Conservation (phyloP, 1,140 invertebrate species). For the Cepaea nemoralis region DNA sequence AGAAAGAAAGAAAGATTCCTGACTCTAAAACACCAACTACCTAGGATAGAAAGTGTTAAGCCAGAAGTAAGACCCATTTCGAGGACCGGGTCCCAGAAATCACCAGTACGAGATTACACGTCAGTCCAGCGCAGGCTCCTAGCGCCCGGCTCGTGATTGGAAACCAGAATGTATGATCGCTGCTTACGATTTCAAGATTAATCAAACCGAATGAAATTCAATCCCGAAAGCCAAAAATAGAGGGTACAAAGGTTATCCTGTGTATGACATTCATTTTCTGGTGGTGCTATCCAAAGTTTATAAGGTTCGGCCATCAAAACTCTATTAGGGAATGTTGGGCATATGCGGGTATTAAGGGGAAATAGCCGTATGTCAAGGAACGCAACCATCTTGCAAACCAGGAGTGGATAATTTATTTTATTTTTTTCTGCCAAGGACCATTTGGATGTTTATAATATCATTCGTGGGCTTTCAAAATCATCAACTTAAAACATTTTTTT, state of each 20-base stretch:
- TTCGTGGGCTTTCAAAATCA: no score
- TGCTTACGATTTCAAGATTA: not conserved
- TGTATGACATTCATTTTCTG: not conserved
- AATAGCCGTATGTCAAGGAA: no score
- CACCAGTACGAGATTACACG: not conserved
- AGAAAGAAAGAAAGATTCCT: no score
- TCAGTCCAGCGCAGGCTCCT: not conserved
- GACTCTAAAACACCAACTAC: no score
- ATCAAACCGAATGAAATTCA: slow-evolving; percentile 15
- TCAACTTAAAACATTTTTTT: no score
- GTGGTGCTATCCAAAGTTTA: not conserved
- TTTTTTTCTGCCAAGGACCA: no score
- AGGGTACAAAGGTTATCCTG: not conserved
- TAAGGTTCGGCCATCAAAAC: not conserved
- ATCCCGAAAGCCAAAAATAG: not conserved
- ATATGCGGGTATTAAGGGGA: not conserved
- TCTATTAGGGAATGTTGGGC: not conserved
- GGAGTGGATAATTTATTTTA: no score
- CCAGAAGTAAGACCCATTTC: not conserved
- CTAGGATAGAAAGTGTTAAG: no score
- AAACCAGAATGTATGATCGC: not conserved
- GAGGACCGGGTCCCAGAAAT: not conserved
- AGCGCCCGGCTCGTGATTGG: not conserved
- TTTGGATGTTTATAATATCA: no score
- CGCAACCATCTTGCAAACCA: not conserved